Evolutionary conservation across 2,888 invertebrate species (phyloP).

Genomic region (Timema cristinae): DNA sequence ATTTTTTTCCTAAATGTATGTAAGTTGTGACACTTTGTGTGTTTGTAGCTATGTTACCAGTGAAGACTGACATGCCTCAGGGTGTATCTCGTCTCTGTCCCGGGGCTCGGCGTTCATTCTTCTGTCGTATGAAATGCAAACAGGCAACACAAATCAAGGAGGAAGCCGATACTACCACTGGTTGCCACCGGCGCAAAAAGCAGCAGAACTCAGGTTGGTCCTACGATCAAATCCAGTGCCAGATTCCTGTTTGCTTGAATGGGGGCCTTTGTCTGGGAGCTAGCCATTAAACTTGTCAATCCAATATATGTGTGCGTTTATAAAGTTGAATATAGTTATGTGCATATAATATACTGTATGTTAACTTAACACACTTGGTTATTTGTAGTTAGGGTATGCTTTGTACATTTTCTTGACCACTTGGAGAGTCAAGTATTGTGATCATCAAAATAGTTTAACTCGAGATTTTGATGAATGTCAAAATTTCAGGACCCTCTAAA

Average conservation of each 20-base stretch:
- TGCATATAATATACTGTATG: no score
- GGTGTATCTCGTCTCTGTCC: slow-evolving; percentile 75
- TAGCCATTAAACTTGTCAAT: no score
- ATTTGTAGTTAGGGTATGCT: no score
- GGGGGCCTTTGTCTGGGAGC: not conserved
- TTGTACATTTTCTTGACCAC: no score
- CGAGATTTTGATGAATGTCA: no score
- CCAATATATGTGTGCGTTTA: no score
- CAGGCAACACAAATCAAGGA: slow-evolving; percentile 62
- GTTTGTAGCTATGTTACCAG: slow-evolving; percentile 79
- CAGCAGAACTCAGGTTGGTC: slow-evolving; percentile 51
- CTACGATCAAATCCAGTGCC: slow-evolving; percentile 4
- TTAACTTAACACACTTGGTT: no score
- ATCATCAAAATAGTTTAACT: no score
- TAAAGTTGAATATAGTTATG: no score
- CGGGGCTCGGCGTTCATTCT: slow-evolving; percentile 87
- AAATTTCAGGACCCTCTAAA: no score
- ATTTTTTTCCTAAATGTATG: no score
- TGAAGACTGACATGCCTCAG: slow-evolving; percentile 78
- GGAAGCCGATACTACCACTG: slow-evolving; percentile 61
- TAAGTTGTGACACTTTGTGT: not conserved
- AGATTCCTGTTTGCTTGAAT: not conserved
- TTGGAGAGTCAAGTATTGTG: no score
- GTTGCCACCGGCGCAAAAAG: slow-evolving; percentile 60
- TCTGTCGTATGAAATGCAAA: slow-evolving; percentile 89